Evolutionary conservation across 2,888 invertebrate species (phyloP).

Genomic region (Trichacis sp.): DNA sequence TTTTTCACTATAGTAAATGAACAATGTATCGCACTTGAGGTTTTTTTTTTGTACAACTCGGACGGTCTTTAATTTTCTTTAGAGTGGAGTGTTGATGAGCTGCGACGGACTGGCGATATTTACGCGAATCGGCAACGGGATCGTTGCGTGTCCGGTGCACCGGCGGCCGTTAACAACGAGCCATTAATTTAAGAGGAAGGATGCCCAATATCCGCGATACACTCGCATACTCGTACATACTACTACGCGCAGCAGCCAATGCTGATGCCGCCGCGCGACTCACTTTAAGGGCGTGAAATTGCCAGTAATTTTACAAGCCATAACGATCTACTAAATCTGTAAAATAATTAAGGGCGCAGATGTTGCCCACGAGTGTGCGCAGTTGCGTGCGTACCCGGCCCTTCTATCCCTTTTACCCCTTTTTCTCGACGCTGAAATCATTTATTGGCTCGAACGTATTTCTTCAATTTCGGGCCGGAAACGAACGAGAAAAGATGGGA

Average conservation of each 20-base stretch:
- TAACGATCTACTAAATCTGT: constrained; percentile 70
- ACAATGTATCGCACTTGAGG: too few relatives aligned
- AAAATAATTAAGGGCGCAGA: constrained; percentile 69
- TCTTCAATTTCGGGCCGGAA: too few relatives aligned
- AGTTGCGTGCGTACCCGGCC: too few relatives aligned
- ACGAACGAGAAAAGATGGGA: too few relatives aligned
- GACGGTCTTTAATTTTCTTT: background rate
- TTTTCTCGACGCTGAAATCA: too few relatives aligned
- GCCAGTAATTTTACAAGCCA: constrained; percentile 69
- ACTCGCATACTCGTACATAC: too few relatives aligned
- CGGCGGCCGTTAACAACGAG: constrained; percentile 66
- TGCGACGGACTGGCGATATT: constrained; percentile 43
- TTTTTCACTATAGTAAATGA: too few relatives aligned
- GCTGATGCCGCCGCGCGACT: too few relatives aligned
- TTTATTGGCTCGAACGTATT: too few relatives aligned
- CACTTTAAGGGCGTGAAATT: constrained; percentile 69
- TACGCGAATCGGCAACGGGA: constrained; percentile 63
- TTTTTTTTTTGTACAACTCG: too few relatives aligned
- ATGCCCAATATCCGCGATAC: constrained; percentile 67
- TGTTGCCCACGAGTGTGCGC: constrained; percentile 50
- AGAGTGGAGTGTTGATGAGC: constrained; percentile 18
- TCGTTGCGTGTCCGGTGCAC: constrained; percentile 61
- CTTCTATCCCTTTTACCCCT: too few relatives aligned
- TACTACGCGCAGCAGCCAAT: too few relatives aligned
- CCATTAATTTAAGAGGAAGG: constrained; percentile 66